A percentile compares a stretch with the other conserved stretches of the same genome.
These are phyloP conservation scores for Cottoperca gobio DNA, from an alignment of 2,797 vertebrate genomes.

Conservation along the genomic window DNA sequence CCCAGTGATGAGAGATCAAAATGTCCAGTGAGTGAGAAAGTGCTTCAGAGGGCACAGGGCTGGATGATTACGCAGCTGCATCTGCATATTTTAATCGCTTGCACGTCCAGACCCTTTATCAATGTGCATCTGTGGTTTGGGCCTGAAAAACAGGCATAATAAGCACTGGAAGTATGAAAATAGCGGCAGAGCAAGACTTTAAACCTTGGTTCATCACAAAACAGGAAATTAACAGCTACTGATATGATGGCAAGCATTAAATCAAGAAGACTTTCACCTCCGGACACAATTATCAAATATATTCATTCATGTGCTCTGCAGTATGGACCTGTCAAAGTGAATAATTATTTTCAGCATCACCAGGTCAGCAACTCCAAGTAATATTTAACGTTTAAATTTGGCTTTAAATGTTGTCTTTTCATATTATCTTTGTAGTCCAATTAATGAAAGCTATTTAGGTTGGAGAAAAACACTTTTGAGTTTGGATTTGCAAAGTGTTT, in stretches of 20 bases:
- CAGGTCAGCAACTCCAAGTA: neutral
- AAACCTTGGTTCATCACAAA: neutral
- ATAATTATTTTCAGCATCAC: neutral
- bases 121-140: neutral
- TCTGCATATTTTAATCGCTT: neutral
- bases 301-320: neutral
- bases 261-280: constrained; percentile 3
- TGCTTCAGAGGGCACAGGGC: neutral
- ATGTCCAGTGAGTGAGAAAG: constrained; percentile 6
- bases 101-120: neutral
- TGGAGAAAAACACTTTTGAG: neutral
- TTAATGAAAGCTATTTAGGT: neutral
- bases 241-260: constrained; percentile 7
- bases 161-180: constrained; percentile 5
- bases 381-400: neutral
- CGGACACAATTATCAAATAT: constrained; percentile 13
- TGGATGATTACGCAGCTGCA: constrained; percentile 14
- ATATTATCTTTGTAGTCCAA: neutral
- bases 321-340: neutral
- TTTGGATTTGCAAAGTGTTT: neutral
- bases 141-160: constrained; percentile 25
- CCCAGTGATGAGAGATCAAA: constrained; percentile 10
- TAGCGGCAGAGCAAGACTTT: constrained; percentile 11
- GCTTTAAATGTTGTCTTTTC: neutral
- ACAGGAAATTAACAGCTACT: constrained; percentile 28